Base-by-base conservation (phyloP, 2,888 invertebrate genomes). In the Eueremaeus valkanovi region DNA sequence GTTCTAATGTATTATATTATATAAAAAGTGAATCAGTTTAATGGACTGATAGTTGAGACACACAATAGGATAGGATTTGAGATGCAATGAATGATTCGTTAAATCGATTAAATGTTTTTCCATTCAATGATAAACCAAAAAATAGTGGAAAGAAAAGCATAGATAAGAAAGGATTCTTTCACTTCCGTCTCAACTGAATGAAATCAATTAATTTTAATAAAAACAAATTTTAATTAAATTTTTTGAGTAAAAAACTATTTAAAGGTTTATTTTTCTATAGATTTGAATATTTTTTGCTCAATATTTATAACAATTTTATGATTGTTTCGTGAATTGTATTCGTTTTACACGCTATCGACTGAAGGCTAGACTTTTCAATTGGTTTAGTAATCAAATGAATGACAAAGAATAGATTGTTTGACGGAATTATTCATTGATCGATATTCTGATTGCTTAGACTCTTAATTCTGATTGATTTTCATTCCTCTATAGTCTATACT, bases 391-490 rank as follows among this genome's bases (percentile, higher is more conserved):
- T n/a, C n/a, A n/a, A n/a, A n/a, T n/a, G n/a, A n/a, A n/a, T n/a
- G n/a, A n/a, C 24, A 63, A 42, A 8, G 66, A 24, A 68, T 68
- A 40, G 11, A 24, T 68, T 36, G 36, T 33, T 42, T 68, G 16
- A 40, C n/a, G 13, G 68, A 68, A 68, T 68, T 27, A 68, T 68
- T 24, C 68, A 68, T 68, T 68, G 33, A 68, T 42, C 18, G 68
- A 68, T 68, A 68, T 68, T 63, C 27, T 33, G 33, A 63, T 63
- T 63, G 3, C n/a, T 33, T 63, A 18, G 18, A 63, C 63, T 24
- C 68, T 68, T 68, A 68, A 66, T 40, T 68, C 24, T 68, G 68
- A 68, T 68, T 68, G 68, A 68, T 68, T 68, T 68, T 66, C 21
- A 21, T 36, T 42, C 8, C 18, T 55, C 24, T 6, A 8, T 63